These are phyloP conservation scores for Diadumene lineata DNA, from an alignment of 92 coral and sea anemone genomes.

Conservation along the genomic window DNA sequence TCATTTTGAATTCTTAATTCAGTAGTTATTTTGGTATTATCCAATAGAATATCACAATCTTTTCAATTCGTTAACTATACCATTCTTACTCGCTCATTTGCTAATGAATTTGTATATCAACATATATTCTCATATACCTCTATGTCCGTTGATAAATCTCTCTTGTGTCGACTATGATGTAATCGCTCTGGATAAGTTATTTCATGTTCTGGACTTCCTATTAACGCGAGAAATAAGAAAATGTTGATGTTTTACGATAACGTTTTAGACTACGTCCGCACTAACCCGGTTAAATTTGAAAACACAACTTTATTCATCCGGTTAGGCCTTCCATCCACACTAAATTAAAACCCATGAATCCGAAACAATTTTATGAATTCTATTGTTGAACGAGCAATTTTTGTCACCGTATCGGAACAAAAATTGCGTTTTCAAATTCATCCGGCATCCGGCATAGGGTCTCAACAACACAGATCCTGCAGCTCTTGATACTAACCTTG, in stretches of 20 bases:
- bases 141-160: constrained; percentile 60
- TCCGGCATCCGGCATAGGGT: not conserved
- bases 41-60: too few species aligned
- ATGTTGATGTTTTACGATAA: not conserved
- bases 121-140: constrained; percentile 21
- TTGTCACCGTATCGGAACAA: not conserved
- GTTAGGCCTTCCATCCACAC: too few species aligned
- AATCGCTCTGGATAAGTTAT: constrained; percentile 60
- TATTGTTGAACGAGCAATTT: too few species aligned
- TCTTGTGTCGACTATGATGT: constrained; percentile 33
- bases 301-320: too few species aligned
- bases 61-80: not conserved
- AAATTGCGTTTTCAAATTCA: not conserved
- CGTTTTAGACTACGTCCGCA: not conserved
- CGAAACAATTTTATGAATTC: too few species aligned
- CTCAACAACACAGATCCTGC: not conserved
- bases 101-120: not conserved
- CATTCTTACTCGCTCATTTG: not conserved
- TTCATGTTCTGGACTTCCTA: constrained; percentile 16
- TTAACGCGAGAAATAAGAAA: not conserved
- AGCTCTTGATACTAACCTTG: not conserved
- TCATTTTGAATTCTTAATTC: too few species aligned
- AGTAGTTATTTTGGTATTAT: too few species aligned
- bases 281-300: too few species aligned
- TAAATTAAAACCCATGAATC: too few species aligned